phyloP scores from a whole-genome alignment of 2,113 vertebrate genomes.

The Lanius ludovicianus region DNA sequence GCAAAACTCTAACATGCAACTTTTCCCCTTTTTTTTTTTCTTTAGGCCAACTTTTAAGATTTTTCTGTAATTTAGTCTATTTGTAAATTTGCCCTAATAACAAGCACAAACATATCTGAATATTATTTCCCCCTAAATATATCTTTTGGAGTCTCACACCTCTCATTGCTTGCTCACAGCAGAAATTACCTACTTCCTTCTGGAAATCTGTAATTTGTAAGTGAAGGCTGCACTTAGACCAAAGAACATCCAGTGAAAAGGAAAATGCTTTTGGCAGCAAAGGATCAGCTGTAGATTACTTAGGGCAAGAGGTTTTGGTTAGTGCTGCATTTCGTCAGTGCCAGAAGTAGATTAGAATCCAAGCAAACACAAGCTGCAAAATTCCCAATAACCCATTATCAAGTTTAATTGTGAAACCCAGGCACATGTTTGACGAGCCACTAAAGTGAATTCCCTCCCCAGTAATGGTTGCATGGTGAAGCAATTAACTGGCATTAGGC shows the following conservation, averaged over 20 bases:
- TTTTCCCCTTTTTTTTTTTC: neutral
- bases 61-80: neutral
- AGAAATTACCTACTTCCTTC: neutral
- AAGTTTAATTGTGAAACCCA: neutral
- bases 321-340: neutral
- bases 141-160: neutral
- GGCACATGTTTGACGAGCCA: neutral
- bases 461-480: neutral
- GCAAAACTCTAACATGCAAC: neutral
- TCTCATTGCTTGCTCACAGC: neutral
- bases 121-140: neutral
- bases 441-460: neutral
- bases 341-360: neutral
- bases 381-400: neutral
- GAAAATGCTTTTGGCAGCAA: neutral
- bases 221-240: neutral
- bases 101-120: neutral
- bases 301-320: neutral
- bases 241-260: neutral
- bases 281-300: neutral
- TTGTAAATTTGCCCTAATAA: neutral
- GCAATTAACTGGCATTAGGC: neutral
- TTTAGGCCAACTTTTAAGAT: neutral
- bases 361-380: neutral
- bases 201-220: neutral